Evolutionary conservation across 2,888 invertebrate genomes (phyloP), one percentile per base, ranked within the genome.

Genomic region (Aphodius granarius): DNA sequence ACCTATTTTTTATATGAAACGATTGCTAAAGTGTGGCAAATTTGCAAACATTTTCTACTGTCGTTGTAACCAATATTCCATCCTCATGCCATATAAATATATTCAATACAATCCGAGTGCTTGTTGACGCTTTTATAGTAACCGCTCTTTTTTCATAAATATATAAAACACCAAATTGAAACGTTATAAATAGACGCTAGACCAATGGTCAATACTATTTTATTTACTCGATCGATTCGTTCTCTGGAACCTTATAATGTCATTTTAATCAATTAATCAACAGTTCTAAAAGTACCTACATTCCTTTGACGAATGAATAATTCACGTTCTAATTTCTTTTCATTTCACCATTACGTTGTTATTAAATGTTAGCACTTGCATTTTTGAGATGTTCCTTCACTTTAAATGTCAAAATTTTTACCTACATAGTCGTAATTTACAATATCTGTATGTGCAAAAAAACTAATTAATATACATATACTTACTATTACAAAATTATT

Each of bases 1-100:
- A 22, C n/a, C 21, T 68, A 68, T 68, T 68, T 68, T 68, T 68
- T 68, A 68, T 68, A 68, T 68, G n/a, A 20, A 43, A 43, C 43
- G 13, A 43, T n/a, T n/a, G n/a, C n/a, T n/a, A n/a, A n/a, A n/a
- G n/a, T n/a, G n/a, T n/a, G n/a, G n/a, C n/a, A n/a, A n/a, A n/a
- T n/a, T n/a, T n/a, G n/a, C n/a, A n/a, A n/a, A n/a, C n/a, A n/a
- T n/a, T n/a, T n/a, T n/a, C n/a, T n/a, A n/a, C n/a, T n/a, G n/a
- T n/a, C n/a, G n/a, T 9, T 23, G 23, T 4, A 23, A 23, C 13
- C 43, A 43, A 9, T 43, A 43, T 43, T 43, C 43, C 43, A 43
- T 43, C 43, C 43, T 43, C n/a, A n/a, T n/a, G n/a, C n/a, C n/a
- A 1, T 43, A 43, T 43, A 43, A 43, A 43, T 43, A 43, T 43